Conservation (phyloP, 37 sponge, comb jelly and placozoan genomes). For the Mnemiopsis leidyi region DNA sequence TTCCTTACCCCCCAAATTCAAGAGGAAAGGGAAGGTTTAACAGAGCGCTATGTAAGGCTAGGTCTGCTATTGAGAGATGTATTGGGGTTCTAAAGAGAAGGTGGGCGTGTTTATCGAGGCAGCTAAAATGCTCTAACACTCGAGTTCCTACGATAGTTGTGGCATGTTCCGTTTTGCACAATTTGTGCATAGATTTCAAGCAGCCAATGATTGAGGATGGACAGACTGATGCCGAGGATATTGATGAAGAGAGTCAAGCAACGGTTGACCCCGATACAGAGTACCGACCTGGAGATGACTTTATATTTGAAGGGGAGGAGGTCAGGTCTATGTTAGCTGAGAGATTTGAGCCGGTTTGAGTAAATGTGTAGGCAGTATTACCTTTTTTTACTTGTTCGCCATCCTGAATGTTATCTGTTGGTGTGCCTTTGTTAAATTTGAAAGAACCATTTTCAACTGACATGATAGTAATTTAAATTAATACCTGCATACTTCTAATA, state of each 20-base stretch:
- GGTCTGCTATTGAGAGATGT: neutral
- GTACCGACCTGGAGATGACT: neutral
- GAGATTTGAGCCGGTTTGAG: no score
- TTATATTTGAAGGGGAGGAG: slow-evolving; percentile 1
- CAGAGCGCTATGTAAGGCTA: neutral
- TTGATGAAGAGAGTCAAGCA: neutral
- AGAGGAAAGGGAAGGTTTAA: neutral
- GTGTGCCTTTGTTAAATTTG: no score
- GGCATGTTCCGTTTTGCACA: neutral
- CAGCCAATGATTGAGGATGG: neutral
- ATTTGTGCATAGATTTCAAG: neutral
- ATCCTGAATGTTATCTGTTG: no score
- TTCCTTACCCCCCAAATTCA: neutral
- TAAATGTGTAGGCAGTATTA: no score
- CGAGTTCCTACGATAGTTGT: neutral
- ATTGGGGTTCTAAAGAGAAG: neutral
- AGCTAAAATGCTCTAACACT: neutral
- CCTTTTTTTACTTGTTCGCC: no score
- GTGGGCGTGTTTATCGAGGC: neutral
- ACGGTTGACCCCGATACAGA: neutral
- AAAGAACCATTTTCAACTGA: no score
- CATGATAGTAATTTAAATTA: no score
- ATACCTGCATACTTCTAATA: no score
- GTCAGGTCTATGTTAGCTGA: neutral
- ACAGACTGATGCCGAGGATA: neutral